Evolutionary conservation across 2,113 vertebrate species (phyloP), one percentile per base, ranked within the genome.

Genomic region (Myotis lucifugus): DNA sequence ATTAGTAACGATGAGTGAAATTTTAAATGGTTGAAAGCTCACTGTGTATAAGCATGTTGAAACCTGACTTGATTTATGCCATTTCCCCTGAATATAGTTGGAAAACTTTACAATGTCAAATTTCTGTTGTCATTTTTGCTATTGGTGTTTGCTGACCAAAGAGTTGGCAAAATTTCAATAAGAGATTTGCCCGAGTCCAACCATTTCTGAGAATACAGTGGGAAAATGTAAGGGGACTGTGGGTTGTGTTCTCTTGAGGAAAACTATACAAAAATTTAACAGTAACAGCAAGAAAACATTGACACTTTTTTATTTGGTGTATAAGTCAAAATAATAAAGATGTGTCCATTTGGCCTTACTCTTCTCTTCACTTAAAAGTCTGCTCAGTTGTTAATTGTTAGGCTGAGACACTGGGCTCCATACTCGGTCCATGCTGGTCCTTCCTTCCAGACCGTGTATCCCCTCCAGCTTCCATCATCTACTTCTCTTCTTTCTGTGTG

Each of bases 1-100:
- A 93, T 97, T 93, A 94, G 52, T 6, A 17, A 88, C 46, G 96
- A 90, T 85, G 90, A 97, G 95, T 95, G 90, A 95, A 92, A 88
- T 74, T 72, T 82, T 85, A 90, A 95, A 32, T 70, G 72, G 77
- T 69, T 87, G 56, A 88, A 90, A 52, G 61, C 54, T 95, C 48
- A 50, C 59, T 96, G 82, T 32, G 23, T 37, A 8, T 25, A 79
- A 94, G 74, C 96, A 1, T 87, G 90, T 90, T 85, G 34, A 54
- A 90, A 95, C 94, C 77, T 85, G 96, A 97, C 19, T 18, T 64
- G 52, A 89, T 32, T 19, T 66, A 56, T 76, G 27, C 72, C 85
- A 73, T 88, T 82, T 87, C 25, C 88, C 81, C 85, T 70, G 72
- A 81, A 79, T 67, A n/a, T 17, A 78, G 59, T 54, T 27, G 46